phyloP scores from a whole-genome alignment of 2,113 vertebrate genomes.

The Nerophis ophidion region DNA sequence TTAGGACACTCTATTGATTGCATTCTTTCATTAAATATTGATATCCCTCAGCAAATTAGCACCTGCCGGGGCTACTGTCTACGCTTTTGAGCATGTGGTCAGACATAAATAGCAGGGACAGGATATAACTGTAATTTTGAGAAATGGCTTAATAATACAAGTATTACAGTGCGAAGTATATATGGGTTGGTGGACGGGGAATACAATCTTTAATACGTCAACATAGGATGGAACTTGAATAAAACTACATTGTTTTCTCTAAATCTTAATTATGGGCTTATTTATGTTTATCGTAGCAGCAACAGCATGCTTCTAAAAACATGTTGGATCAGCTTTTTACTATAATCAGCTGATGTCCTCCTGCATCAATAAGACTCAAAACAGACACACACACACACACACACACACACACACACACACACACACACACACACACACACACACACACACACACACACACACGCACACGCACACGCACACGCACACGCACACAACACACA shows the following conservation, averaged over 20 bases:
- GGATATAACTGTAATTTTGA: neutral
- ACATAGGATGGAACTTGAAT: too few species aligned
- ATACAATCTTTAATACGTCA: too few species aligned
- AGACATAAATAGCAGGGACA: neutral
- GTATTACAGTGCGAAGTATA: neutral
- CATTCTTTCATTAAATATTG: slow-evolving; percentile 49
- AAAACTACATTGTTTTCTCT: too few species aligned
- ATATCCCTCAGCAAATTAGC: slow-evolving; percentile 36
- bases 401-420: slow-evolving; percentile 17
- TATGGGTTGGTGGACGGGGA: neutral
- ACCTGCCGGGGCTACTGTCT: slow-evolving; percentile 13
- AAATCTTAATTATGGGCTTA: too few species aligned
- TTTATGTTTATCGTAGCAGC: too few species aligned
- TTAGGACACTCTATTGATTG: slow-evolving; percentile 44
- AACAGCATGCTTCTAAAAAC: neutral
- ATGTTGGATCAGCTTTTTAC: slow-evolving; percentile 16
- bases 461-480: slow-evolving; percentile 20
- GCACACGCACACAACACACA: slow-evolving; percentile 18
- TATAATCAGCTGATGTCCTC: slow-evolving; percentile 12
- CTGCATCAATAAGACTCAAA: slow-evolving; percentile 26
- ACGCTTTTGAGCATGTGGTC: slow-evolving; percentile 15
- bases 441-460: slow-evolving; percentile 19
- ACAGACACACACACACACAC: slow-evolving; percentile 21
- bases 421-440: slow-evolving; percentile 22
- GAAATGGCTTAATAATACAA: neutral